Conservation (phyloP, 2,113 vertebrate genomes). For the Prunella himalayana region DNA sequence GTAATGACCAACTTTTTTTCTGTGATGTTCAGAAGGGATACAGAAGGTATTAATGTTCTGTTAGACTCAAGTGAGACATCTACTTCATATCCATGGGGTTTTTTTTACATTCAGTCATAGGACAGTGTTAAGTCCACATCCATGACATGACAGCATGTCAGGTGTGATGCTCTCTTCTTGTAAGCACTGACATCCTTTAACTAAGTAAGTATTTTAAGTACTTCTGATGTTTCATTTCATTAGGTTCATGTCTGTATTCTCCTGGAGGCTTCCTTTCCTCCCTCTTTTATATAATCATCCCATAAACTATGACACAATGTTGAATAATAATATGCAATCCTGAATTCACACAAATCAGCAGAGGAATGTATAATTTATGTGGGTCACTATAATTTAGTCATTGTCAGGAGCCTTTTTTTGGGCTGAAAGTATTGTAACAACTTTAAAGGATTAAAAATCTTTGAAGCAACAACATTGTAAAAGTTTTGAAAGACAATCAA, state of each 20-base stretch:
- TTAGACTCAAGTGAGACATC: not conserved
- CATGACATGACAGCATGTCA: not conserved
- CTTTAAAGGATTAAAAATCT: not conserved
- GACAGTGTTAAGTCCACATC: not conserved
- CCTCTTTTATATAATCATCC: not conserved
- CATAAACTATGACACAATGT: not conserved
- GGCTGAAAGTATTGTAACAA: not conserved
- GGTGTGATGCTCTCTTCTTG: not conserved
- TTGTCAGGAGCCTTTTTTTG: not conserved
- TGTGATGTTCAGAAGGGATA: not conserved
- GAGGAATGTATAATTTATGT: not conserved
- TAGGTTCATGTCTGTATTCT: not conserved
- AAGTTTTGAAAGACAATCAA: not conserved
- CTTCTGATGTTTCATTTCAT: not conserved
- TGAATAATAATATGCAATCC: not conserved
- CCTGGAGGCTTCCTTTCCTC: not conserved
- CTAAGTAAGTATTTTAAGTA: not conserved
- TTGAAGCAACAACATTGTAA: not conserved
- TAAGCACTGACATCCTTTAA: not conserved
- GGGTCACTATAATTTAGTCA: not conserved
- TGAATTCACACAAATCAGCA: not conserved
- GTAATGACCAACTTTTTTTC: not conserved
- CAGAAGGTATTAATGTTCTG: not conserved
- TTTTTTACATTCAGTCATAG: not conserved
- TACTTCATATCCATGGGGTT: not conserved